A percentile compares a stretch with the other conserved stretches of the same genome.
phyloP scores from a whole-genome alignment of 1,140 invertebrate genomes.

The Nebria ingens region DNA sequence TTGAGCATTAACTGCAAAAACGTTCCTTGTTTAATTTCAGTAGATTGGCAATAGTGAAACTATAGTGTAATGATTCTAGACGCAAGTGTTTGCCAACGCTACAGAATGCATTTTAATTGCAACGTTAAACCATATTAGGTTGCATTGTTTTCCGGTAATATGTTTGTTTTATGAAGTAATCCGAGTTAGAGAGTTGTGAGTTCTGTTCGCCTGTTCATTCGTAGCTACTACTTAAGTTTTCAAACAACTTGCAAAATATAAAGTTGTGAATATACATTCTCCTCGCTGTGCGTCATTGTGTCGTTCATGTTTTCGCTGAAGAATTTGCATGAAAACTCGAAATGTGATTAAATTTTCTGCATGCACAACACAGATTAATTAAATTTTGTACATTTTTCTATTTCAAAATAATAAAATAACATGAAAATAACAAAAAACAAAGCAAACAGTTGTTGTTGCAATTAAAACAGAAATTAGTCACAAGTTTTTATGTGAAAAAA shows the following conservation, averaged over 20 bases:
- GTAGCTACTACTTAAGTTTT: too few relatives aligned
- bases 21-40: too few relatives aligned
- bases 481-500: too few relatives aligned
- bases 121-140: background rate
- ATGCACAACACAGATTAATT: background rate
- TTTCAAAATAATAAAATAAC: background rate
- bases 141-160: background rate
- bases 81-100: too few relatives aligned
- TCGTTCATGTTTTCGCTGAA: background rate
- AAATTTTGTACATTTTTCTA: background rate
- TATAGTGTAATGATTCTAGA: too few relatives aligned
- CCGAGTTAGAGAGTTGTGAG: too few relatives aligned
- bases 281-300: background rate
- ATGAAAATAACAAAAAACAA: too few relatives aligned
- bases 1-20: too few relatives aligned
- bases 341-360: background rate
- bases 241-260: background rate
- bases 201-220: too few relatives aligned
- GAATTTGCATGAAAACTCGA: background rate
- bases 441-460: too few relatives aligned
- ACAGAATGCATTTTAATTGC: background rate
- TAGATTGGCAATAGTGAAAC: too few relatives aligned
- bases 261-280: background rate
- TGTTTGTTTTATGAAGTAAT: background rate
- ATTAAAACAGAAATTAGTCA: too few relatives aligned